Evolutionary conservation across 2,113 vertebrate species (phyloP).

Genomic region (Aegotheles bennettii): DNA sequence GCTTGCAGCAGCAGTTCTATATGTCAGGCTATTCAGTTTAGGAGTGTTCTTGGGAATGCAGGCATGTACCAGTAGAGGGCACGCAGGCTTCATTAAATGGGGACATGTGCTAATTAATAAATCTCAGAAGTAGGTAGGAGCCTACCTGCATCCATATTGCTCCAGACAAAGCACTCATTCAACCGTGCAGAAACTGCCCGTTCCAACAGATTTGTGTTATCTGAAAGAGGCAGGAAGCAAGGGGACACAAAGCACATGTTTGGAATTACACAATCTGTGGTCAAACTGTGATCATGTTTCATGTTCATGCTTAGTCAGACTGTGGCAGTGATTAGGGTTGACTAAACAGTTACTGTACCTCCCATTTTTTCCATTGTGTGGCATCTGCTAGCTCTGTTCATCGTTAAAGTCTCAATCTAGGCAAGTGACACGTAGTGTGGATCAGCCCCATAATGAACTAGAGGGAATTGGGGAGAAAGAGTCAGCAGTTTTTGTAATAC

Average conservation of each 20-base stretch:
- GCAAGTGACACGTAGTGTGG: not conserved
- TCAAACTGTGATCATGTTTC: constrained; percentile 16
- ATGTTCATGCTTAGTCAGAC: constrained; percentile 56
- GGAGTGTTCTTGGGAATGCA: not conserved
- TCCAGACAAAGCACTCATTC: not conserved
- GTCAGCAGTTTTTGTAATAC: constrained; percentile 9
- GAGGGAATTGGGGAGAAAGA: not conserved
- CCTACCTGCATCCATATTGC: not conserved
- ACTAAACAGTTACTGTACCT: constrained; percentile 35
- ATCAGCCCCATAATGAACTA: not conserved
- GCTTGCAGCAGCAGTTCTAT: not conserved
- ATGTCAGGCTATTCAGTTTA: accelerated
- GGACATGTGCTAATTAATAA: constrained; percentile 31
- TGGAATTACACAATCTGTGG: constrained; percentile 6
- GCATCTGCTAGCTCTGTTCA: constrained; percentile 33
- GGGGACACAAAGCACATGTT: not conserved
- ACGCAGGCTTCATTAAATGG: constrained; percentile 32
- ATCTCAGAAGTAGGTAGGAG: not conserved
- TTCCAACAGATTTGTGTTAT: not conserved
- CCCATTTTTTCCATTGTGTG: constrained; percentile 20
- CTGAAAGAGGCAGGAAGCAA: constrained; percentile 3
- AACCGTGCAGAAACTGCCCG: not conserved
- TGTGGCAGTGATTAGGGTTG: constrained; percentile 47
- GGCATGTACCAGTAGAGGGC: constrained; percentile 61
- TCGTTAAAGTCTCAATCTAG: not conserved